Base-by-base conservation (phyloP, 2,797 vertebrate genomes). In the Distichodus sexfasciatus region DNA sequence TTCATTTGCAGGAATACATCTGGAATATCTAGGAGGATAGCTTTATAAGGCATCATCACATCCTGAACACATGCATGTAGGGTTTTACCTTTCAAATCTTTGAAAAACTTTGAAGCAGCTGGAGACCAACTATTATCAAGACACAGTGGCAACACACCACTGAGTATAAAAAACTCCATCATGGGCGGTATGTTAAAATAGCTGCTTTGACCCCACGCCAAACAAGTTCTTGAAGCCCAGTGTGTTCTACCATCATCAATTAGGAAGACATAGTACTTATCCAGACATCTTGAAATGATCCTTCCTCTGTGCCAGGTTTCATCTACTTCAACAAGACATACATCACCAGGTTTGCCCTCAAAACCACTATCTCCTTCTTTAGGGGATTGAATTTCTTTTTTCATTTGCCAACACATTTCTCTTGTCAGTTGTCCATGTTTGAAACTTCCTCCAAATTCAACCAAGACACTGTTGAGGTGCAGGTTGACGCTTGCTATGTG, bases 81-180 rank as follows among this genome's bases (percentile, higher is more conserved):
- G 55, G 87, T 87, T 70, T 83, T 89, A 44, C 93, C 94, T 0
- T 84, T 80, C 14, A 98, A 81, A 46, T 79, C 79, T 69, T 81
- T 82, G 2, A 98, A 77, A 74, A 94, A 94, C 43, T 93, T 89
- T 5, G 92, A 64, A 0, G 94, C 93, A 2, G 86, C 60, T 1
- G 83, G 31, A 0, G 90, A 83, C 94, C 96, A 97, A 28, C 57
- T 85, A 48, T 83, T 87, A 21, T 91, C 73, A 4, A 76, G n/a
- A 1, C 85, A 87, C 0, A 85, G 44, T 0, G 95, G 92, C 21
- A 94, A 69, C 5, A 92, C 79, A 60, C 92, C 89, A 0, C 93
- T 90, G 47, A 98, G 82, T 1, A 97, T 70, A 66, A 93, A 97
- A 76, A 91, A 88, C 78, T 95, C 84, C 70, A 92, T 92, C 81